Base-by-base conservation (phyloP, 2,797 vertebrate genomes). In the Varecia variegata region DNA sequence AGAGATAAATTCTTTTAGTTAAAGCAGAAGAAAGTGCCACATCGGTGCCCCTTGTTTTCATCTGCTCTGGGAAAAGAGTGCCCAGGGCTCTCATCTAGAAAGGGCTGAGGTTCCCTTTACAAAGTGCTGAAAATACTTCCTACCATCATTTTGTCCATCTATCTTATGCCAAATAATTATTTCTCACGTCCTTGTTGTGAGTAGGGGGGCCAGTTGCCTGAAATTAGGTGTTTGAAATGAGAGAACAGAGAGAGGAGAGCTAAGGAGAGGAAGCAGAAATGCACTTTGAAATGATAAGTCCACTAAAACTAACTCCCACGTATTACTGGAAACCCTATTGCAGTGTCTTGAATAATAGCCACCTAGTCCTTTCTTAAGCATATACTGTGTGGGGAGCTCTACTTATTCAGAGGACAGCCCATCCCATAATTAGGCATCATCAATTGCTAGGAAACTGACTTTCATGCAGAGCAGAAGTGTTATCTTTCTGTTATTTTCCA, bases 151-250 rank as follows among this genome's bases (percentile, higher is more conserved):
- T 65, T 43, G 47, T 18, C 12, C 50, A 71, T 67, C 40, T 85
- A n/a, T 30, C 54, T 4, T 43, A 90, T 67, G 6, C 18, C 32
- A 80, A 62, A 56, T 23, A 58, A 27, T 30, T 67, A 84, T 9
- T 90, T 84, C 18, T 54, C 11, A 30, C 47, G 5, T 32, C 30
- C 73, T 93, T 86, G 9, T 25, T 58, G 25, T 45, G 73, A 2
- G n/a, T 60, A 18, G 18, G 32, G 32, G 23, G 23, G 23, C 67
- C 74, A 68, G 12, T 1, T 83, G 10, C 4, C 20, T 77, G 58
- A 95, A 80, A n/a, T 65, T 43, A 50, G n/a, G 56, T 27, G 32
- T 85, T 58, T 94, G 27, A 74, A 86, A 70, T 60, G 7, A 88
- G 18, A 76, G 23, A 38, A 9, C 70, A 40, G 58, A 11, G 35